Conservation (phyloP, 2,113 vertebrate species). For the Barbus barbus region DNA sequence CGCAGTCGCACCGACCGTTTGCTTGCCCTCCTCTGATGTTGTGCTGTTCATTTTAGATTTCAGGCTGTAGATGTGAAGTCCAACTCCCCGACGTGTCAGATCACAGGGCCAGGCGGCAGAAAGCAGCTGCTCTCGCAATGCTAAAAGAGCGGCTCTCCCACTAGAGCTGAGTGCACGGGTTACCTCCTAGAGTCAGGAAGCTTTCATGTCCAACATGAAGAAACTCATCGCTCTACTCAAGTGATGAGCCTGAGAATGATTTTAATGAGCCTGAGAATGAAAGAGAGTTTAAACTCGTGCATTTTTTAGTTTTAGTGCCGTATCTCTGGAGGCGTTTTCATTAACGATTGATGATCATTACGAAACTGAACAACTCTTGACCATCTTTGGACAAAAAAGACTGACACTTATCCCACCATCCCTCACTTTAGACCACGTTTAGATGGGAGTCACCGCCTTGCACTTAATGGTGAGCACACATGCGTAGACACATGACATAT, state of each 20-base stretch:
- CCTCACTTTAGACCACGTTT: not conserved
- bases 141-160: slow-evolving; percentile 10
- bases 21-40: not conserved
- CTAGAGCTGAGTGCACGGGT: no score
- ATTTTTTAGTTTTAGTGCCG: slow-evolving; percentile 7
- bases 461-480: not conserved
- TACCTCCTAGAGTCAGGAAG: slow-evolving; percentile 1
- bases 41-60: not conserved
- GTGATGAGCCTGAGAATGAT: not conserved
- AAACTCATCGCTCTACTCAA: not conserved
- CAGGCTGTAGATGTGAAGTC: slow-evolving; percentile 20
- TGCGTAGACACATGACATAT: no score
- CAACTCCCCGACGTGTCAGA: slow-evolving; percentile 35
- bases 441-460: not conserved
- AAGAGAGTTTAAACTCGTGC: not conserved
- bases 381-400: slow-evolving; percentile 1
- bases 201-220: slow-evolving; percentile 28
- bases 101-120: slow-evolving; percentile 3
- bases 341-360: not conserved
- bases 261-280: slow-evolving; percentile 24
- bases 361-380: not conserved
- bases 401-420: no score
- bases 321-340: not conserved
- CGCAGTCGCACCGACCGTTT: not conserved
- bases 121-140: not conserved